Percentiles rank a stretch among this genome's conserved stretches.
These are phyloP conservation scores for Pseudoips prasinana DNA, from an alignment of 2,888 invertebrate genomes.

Conservation along the genomic window DNA sequence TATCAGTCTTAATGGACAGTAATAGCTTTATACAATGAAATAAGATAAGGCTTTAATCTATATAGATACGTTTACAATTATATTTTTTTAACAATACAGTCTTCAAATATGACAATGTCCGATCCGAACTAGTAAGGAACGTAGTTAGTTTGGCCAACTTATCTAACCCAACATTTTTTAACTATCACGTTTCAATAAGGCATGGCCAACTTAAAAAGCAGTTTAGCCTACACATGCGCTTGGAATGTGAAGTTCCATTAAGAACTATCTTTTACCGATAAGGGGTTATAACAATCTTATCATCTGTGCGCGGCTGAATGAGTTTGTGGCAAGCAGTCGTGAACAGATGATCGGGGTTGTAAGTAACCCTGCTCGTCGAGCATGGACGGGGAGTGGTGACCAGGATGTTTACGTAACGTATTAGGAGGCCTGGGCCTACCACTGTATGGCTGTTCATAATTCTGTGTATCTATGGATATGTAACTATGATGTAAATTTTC, in stretches of 20 bases:
- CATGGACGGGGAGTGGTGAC: conserved; percentile 69
- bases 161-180: conserved; percentile 49
- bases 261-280: conserved; percentile 68
- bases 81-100: conserved; percentile 57
- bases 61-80: conserved; percentile 51
- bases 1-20: conserved; percentile 74
- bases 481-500: conserved; percentile 86
- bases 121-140: conserved; percentile 62
- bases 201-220: conserved; percentile 63
- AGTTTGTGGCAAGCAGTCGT: conserved; percentile 77
- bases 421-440: conserved; percentile 73
- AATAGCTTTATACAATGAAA: conserved; percentile 44
- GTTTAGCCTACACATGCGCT: conserved; percentile 70
- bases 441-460: conserved; percentile 75
- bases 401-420: conserved; percentile 70
- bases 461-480: conserved; percentile 84
- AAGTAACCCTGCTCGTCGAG: conserved; percentile 79
- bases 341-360: conserved; percentile 76
- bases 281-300: conserved; percentile 61
- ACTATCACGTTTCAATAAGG: conserved; percentile 68
- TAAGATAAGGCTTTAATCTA: conserved; percentile 52
- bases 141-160: conserved; percentile 58
- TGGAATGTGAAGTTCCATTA: conserved; percentile 78
- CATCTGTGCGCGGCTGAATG: conserved; percentile 73
- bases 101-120: conserved; percentile 51